Base-by-base conservation (phyloP, 2,888 invertebrate species). In the Lepidochrysops patricia region DNA sequence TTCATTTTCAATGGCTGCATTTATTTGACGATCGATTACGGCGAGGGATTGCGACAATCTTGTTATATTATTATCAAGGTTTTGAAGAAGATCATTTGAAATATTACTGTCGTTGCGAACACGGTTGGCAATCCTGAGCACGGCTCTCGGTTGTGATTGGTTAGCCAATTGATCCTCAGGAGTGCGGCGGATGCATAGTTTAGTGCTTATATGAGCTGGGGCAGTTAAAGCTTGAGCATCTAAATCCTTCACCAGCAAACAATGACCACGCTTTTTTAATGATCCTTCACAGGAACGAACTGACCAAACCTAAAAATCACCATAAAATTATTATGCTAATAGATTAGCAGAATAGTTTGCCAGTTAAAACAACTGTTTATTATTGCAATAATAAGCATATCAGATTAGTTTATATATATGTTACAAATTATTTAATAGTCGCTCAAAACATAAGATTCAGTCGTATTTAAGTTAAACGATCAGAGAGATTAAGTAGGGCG, bases 241-340 rank as follows among this genome's bases (percentile, higher is more conserved):
- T 19, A 65, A 34, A 0, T 82, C 86, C 13, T 62, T 72, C 59
- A 86, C 79, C n/a, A 72, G 57, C 60, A 89, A 67, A 62, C 84
- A 83, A 66, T 82, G 84, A 0, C 80, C 82, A 32, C 85, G 80
- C 69, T 82, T 84, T 67, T 82, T 86, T 15, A 89, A 72, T n/a
- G 82, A 74, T 0, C 88, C 88, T 68, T 88, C 88, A 66, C 88
- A 89, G 4, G 85, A 79, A 67, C 84, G 74, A 32, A 87, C 87
- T 1, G 88, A 86, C 83, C 83, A 85, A 12, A 85, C 87, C 88
- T 89, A 70, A 19, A 57, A 66, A 59, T 26, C n/a, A n/a, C n/a
- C n/a, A n/a, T n/a, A n/a, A n/a, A n/a, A n/a, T n/a, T n/a, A n/a
- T n/a, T n/a, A n/a, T n/a, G n/a, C n/a, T n/a, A n/a, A n/a, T n/a